Evolutionary conservation across 2,113 vertebrate species (phyloP).

Genomic region (Hiodon alosoides): DNA sequence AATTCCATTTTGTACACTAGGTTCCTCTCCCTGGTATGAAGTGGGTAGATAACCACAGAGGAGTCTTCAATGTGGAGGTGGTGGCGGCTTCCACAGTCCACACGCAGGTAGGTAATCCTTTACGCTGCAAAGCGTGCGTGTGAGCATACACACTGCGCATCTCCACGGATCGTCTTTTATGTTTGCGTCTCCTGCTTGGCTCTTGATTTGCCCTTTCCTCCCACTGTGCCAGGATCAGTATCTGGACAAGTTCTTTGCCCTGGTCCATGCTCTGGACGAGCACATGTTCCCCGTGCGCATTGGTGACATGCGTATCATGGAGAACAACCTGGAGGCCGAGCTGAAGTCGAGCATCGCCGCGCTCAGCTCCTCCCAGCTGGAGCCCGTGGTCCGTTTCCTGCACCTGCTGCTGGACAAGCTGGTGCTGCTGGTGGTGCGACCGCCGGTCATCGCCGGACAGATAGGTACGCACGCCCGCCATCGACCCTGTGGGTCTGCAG

Average conservation of each 20-base stretch:
- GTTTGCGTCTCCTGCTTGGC: not conserved
- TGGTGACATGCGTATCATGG: constrained; percentile 97
- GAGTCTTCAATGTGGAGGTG: constrained; percentile 95
- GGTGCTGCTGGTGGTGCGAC: constrained; percentile 90
- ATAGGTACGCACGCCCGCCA: constrained; percentile 69
- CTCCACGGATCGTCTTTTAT: not conserved
- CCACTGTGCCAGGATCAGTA: constrained; percentile 77
- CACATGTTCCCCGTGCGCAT: constrained; percentile 97
- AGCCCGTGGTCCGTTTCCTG: constrained; percentile 94
- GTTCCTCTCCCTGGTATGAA: constrained; percentile 98
- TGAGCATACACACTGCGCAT: not conserved
- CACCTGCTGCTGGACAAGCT: constrained; percentile 95
- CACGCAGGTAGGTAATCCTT: constrained; percentile 73
- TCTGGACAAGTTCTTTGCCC: constrained; percentile 95
- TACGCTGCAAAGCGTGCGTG: not conserved
- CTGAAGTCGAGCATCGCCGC: constrained; percentile 92
- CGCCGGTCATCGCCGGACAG: constrained; percentile 94
- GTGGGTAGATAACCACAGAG: constrained; percentile 98
- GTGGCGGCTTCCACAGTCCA: constrained; percentile 85
- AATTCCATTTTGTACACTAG: constrained; percentile 46
- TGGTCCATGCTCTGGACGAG: constrained; percentile 95
- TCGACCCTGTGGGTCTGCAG: not conserved
- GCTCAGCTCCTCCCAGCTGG: constrained; percentile 86
- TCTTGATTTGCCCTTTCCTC: not conserved
- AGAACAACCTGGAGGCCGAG: constrained; percentile 94